phyloP scores from a whole-genome alignment of 2,797 vertebrate species.

The Molossus alvarezi region DNA sequence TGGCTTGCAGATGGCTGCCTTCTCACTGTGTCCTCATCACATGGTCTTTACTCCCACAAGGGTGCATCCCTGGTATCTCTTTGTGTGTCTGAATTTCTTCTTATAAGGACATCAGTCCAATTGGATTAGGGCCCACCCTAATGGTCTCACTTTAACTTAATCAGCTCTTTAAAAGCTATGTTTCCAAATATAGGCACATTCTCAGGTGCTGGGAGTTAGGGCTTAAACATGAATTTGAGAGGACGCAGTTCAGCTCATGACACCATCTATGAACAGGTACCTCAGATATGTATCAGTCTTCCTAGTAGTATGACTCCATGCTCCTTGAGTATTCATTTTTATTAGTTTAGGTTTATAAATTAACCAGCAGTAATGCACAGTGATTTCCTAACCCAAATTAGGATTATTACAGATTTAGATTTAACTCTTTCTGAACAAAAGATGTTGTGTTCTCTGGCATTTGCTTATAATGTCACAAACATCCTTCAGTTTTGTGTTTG shows the following conservation, averaged over 20 bases:
- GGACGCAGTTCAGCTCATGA: not conserved
- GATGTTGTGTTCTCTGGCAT: not conserved
- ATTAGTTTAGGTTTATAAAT: not conserved
- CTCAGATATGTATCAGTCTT: not conserved
- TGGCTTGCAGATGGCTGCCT: not conserved
- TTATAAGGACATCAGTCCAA: not conserved
- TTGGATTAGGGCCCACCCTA: not conserved
- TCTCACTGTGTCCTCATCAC: not conserved
- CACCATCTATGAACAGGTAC: not conserved
- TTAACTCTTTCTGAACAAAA: slow-evolving; percentile 44
- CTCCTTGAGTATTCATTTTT: not conserved
- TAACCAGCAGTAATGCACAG: not conserved
- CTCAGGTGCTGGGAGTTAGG: not conserved
- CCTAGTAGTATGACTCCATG: not conserved
- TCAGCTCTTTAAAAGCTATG: not conserved
- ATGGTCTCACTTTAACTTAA: not conserved
- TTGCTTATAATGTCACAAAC: not conserved
- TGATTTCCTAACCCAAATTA: not conserved
- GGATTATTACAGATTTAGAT: slow-evolving; percentile 42
- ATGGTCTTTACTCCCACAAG: not conserved
- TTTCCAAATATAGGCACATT: not conserved
- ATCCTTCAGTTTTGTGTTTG: slow-evolving; percentile 10
- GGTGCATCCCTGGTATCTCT: not conserved
- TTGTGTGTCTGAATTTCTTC: not conserved
- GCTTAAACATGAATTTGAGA: not conserved